Percentiles rank a stretch among this genome's conserved stretches.
Evolutionary conservation across 2,113 vertebrate genomes (phyloP).

Genomic region (Thomomys bottae): DNA sequence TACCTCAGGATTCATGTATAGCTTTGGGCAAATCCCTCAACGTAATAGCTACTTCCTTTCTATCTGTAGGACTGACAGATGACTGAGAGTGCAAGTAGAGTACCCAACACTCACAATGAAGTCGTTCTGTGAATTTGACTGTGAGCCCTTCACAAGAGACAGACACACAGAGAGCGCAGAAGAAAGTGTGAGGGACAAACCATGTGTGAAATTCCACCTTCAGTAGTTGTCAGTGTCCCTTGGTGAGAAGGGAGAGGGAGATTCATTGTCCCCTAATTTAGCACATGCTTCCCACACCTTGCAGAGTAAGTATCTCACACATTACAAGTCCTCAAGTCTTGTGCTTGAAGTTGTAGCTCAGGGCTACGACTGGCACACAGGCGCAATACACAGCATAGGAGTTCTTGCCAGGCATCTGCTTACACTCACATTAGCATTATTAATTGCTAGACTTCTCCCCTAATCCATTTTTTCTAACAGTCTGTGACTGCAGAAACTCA

Average conservation of each 20-base stretch:
- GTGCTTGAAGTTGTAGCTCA: neutral
- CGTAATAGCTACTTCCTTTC: neutral
- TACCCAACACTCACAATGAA: neutral
- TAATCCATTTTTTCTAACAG: neutral
- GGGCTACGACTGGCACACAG: neutral
- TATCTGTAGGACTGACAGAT: neutral
- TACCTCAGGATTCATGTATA: neutral
- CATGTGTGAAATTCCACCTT: slow-evolving; percentile 55
- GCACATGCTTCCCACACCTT: slow-evolving; percentile 6
- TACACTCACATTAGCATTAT: neutral
- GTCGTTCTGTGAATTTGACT: neutral
- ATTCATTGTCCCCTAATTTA: slow-evolving; percentile 54
- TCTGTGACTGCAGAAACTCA: neutral
- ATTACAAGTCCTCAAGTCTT: neutral
- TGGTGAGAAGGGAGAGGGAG: slow-evolving; percentile 57
- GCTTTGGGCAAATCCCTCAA: neutral
- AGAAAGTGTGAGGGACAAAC: slow-evolving; percentile 55
- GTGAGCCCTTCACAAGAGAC: slow-evolving; percentile 32
- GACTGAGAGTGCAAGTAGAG: neutral
- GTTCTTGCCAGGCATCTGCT: neutral
- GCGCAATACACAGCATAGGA: neutral
- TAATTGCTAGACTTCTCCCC: neutral
- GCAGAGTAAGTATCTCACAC: slow-evolving; percentile 23
- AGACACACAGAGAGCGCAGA: slow-evolving; percentile 37
- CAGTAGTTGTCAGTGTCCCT: slow-evolving; percentile 54